These are phyloP conservation scores for Canis aureus DNA, from an alignment of 2,113 vertebrate species.

Conservation along the genomic window DNA sequence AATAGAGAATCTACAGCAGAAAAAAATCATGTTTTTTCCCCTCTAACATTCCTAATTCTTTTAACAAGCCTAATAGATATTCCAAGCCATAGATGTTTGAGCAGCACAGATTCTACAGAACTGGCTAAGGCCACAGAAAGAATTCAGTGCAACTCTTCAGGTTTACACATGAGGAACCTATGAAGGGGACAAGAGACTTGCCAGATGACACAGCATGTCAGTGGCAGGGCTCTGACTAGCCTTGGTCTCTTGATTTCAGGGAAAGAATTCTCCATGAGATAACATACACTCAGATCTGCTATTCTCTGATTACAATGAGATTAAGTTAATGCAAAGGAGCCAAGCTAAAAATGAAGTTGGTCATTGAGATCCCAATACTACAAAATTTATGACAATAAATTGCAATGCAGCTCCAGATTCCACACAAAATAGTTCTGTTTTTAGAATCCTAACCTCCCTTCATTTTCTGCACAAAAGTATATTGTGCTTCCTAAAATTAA, in stretches of 20 bases:
- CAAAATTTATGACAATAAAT: neutral
- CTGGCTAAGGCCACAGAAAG: neutral
- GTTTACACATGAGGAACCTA: neutral
- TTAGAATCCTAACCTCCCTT: neutral
- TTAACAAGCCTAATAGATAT: neutral
- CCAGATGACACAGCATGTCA: neutral
- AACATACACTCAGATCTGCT: neutral
- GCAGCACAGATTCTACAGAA: neutral
- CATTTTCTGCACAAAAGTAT: neutral
- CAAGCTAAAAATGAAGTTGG: neutral
- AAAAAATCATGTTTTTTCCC: neutral
- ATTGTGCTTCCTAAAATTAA: neutral
- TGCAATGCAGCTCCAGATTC: neutral
- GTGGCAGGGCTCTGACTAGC: neutral
- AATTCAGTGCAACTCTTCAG: neutral
- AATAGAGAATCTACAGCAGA: neutral
- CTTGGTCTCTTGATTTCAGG: neutral
- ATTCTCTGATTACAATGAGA: neutral
- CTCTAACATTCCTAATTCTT: neutral
- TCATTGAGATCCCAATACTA: neutral
- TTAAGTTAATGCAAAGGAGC: neutral
- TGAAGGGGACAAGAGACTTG: neutral
- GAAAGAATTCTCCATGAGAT: neutral
- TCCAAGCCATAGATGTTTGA: neutral
- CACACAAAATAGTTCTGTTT: neutral